Conservation (phyloP, 2,113 vertebrate genomes). For the Furnarius figulus region DNA sequence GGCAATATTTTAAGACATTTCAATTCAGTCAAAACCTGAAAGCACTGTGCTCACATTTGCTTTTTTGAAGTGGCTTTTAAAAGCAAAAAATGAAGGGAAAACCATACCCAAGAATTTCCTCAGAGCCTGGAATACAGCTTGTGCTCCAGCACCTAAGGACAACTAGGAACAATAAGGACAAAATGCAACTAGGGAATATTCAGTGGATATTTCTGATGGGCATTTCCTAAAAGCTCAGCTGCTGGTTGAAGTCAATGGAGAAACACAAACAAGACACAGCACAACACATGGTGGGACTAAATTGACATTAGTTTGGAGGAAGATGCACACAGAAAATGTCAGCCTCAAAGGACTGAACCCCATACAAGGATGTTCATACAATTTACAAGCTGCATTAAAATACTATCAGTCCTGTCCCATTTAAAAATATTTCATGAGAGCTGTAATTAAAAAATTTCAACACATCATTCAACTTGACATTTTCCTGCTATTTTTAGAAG, state of each 20-base stretch:
- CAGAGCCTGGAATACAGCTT: neutral
- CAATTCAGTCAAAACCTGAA: neutral
- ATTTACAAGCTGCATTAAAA: neutral
- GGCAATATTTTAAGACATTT: neutral
- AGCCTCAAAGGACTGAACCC: neutral
- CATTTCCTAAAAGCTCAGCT: neutral
- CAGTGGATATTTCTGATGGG: neutral
- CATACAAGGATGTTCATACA: accelerated
- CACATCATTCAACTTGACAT: neutral
- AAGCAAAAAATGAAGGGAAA: neutral
- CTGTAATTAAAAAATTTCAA: neutral
- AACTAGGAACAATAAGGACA: neutral
- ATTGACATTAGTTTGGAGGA: neutral
- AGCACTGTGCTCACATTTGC: neutral
- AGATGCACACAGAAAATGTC: neutral
- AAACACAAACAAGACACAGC: neutral
- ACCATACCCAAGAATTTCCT: neutral
- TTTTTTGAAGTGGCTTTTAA: neutral
- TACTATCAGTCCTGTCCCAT: neutral
- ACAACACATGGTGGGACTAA: accelerated
- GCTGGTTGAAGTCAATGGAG: neutral
- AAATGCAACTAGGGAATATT: neutral
- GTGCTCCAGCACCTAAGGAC: neutral
- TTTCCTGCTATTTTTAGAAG: neutral
- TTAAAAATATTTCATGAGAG: neutral